Conservation (phyloP, 2,888 invertebrate genomes). For the Lasioglossum malachurum region DNA sequence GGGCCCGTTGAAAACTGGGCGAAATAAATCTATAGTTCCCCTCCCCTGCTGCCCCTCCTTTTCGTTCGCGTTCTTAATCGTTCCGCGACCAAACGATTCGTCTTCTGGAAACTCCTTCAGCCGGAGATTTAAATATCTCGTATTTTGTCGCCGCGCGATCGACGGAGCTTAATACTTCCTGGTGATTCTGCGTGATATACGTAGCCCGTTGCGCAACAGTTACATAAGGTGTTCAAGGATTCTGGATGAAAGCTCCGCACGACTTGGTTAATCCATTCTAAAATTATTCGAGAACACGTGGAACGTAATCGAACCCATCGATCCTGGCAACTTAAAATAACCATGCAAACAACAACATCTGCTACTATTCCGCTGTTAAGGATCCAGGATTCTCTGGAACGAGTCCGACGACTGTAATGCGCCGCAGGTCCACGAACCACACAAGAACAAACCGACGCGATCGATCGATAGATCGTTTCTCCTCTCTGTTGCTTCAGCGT, state of each 20-base stretch:
- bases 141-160: neutral
- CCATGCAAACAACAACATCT: neutral
- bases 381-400: neutral
- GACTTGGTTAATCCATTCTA: too few species aligned
- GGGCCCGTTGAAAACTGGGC: conserved; percentile 9
- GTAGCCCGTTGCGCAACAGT: conserved; percentile 27
- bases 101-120: conserved; percentile 8
- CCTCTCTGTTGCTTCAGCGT: neutral
- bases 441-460: neutral
- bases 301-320: neutral
- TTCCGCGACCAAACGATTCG: neutral
- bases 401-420: neutral
- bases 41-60: neutral
- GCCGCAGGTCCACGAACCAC: neutral
- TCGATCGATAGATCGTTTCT: neutral
- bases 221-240: conserved; percentile 32
- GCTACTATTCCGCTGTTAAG: neutral
- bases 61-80: neutral
- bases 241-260: neutral
- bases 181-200: conserved; percentile 23
- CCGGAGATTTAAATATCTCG: conserved; percentile 28
- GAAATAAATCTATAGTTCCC: conserved; percentile 19
- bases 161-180: conserved; percentile 29
- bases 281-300: neutral
- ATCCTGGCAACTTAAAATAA: neutral